Evolutionary conservation across 2,888 invertebrate species (phyloP), one percentile per base, ranked within the genome.

Genomic region (Thyatira batis): DNA sequence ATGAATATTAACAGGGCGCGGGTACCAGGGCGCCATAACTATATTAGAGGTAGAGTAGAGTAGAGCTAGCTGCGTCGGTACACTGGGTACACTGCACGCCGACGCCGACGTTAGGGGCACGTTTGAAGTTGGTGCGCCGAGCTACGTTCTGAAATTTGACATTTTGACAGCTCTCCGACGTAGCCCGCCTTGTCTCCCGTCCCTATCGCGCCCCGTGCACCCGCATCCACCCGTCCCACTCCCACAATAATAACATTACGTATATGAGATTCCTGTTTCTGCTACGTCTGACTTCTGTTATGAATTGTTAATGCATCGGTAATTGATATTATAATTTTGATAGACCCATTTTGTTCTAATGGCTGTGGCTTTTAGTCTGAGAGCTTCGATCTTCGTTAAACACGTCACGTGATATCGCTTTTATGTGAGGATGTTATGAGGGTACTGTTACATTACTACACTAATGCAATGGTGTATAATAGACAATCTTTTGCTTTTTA

Each of bases 131-230:
- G 85, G 78, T 71, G 85, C 86, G 89, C 88, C 84, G 84, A 81
- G 87, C 87, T 80, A 82, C 85, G 89, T 89, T 85, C 90, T 86
- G 90, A 92, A 92, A 92, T 92, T 92, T 92, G 92, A 92, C 92
- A 87, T 92, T 92, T 92, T 92, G 92, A 92, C 92, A 92, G 92
- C 84, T 87, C 90, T 86, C 90, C 91, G 90, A 89, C 90, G 89
- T 83, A 84, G 83, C 84, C 81, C 78, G 84, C 83, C 83, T 84
- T 83, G 76, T 77, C 80, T 76, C 77, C 80, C 61, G 67, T 69
- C 75, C 76, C 72, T 76, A 74, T 76, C 51, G 73, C 56, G 75
- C 59, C 66, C 61, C 57, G 43, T 58, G 57, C 60, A 62, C 58
- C 59, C 56, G 46, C 58, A 54, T 64, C 56, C 58, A 69, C 64